phyloP scores from a whole-genome alignment of 2,888 invertebrate genomes.

The Cheilosia variabilis region DNA sequence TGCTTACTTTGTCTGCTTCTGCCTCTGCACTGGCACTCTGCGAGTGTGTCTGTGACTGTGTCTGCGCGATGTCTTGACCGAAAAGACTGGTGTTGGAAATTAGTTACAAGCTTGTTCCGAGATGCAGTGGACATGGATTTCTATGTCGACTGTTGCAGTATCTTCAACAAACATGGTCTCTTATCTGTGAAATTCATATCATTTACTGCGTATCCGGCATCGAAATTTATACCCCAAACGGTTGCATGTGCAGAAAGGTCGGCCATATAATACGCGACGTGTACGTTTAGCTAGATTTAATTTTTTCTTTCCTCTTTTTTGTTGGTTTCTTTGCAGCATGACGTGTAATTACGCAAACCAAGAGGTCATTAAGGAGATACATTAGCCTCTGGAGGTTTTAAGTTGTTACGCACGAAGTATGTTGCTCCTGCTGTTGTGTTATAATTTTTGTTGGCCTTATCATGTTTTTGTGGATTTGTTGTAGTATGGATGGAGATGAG shows the following conservation, averaged over 20 bases:
- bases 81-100: slow-evolving; percentile 63
- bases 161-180: slow-evolving; percentile 52
- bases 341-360: slow-evolving; percentile 52
- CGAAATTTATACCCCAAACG: slow-evolving; percentile 12
- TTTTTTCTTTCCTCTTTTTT: not conserved
- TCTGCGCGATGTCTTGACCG: slow-evolving; percentile 4
- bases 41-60: not conserved
- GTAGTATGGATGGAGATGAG: not conserved
- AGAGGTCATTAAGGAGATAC: slow-evolving; percentile 68
- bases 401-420: slow-evolving; percentile 56
- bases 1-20: not conserved
- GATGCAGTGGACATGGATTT: slow-evolving; percentile 55
- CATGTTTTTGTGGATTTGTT: slow-evolving; percentile 20
- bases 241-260: not conserved
- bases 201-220: slow-evolving; percentile 48
- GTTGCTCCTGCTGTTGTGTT: slow-evolving; percentile 24
- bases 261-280: slow-evolving; percentile 6
- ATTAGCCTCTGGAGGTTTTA: slow-evolving; percentile 68
- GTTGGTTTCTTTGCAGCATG: slow-evolving; percentile 22
- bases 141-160: slow-evolving; percentile 30
- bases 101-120: slow-evolving; percentile 54
- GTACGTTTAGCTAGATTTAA: not conserved
- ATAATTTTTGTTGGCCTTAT: slow-evolving; percentile 28
- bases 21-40: too few species aligned
- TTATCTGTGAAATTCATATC: slow-evolving; percentile 66